Base-by-base conservation (phyloP, 2,113 vertebrate genomes). In the Nycticryphes semicollaris region DNA sequence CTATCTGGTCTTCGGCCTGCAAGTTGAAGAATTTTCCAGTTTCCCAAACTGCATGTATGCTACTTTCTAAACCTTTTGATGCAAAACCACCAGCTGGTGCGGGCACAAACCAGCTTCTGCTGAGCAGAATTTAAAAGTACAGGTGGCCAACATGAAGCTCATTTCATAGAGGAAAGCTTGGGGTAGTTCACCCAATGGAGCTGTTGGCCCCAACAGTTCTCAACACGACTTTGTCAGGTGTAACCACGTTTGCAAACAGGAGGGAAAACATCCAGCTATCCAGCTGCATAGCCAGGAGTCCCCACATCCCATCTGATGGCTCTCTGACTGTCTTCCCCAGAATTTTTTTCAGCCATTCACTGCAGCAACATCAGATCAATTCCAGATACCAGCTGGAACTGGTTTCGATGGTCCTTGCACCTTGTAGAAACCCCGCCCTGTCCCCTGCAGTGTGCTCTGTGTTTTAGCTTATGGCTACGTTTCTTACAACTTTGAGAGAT, bases 41-140 rank as follows among this genome's bases (percentile, higher is more conserved):
- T 97, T 98, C 78, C 96, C 94, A 75, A 98, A 98, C 94, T 97
- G 98, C 97, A 95, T 98, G 98, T 98, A 98, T 88, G 98, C 47
- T 80, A 39, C 66, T 85, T 87, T 57, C 82, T 90, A 74, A 93
- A n/a, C 14, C 43, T 53, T 69, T 18, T 51, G n/a, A n/a, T 84
- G 68, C 39, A 39, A 45, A 86, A 3, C 7, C 41, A 31, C 33
- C 25, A 14, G 37, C 5, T 68, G 25, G 45, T 79, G 25, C 37
- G 54, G 70, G 60, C 16, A 10, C 60, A 94, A 64, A 67, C 64
- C 41, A 53, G 35, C 47, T 62, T 73, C 63, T 72, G 54, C 73
- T 51, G 57, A 59, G 50, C 54, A 87, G 77, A 78, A 68, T 8
- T 39, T 9, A 24, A 59, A 20, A 67, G 20, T 37, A 68, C 30